Percentiles rank a stretch among this genome's conserved stretches.
These are phyloP conservation scores for Engraulis encrasicolus DNA, from an alignment of 2,113 vertebrate species.

Conservation along the genomic window DNA sequence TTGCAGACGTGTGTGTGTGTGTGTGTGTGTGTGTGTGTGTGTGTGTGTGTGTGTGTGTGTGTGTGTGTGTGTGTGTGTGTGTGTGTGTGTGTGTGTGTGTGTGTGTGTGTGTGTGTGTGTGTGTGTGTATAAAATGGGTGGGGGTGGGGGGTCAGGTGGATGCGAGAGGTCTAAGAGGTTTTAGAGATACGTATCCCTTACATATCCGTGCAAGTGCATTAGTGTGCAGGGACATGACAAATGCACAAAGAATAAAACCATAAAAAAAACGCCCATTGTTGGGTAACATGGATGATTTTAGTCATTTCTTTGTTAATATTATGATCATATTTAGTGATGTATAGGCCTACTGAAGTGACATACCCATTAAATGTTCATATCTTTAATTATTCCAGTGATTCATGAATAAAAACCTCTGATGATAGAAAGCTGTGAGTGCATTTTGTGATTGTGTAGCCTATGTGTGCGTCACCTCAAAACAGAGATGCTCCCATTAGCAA, in stretches of 20 bases:
- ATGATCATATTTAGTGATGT: no score
- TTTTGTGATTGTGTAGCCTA: no score
- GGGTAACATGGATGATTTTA: no score
- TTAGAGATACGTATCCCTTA: no score
- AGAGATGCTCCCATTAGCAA: neutral
- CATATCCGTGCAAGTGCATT: neutral
- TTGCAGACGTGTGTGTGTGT: slow-evolving; percentile 38
- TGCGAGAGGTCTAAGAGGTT: slow-evolving; percentile 35
- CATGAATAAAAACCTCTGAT: neutral
- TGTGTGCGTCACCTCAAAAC: neutral
- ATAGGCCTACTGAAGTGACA: neutral
- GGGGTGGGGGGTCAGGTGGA: neutral
- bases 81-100: neutral
- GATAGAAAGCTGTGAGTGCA: no score
- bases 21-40: neutral
- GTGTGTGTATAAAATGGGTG: no score
- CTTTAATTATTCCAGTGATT: no score
- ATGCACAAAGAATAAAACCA: slow-evolving; percentile 10
- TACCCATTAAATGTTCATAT: neutral
- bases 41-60: neutral
- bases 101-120: neutral
- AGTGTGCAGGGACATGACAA: neutral
- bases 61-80: slow-evolving; percentile 9
- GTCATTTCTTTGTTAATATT: no score
- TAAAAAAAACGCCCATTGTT: neutral